These are phyloP conservation scores for Criorhina ranunculi DNA, from an alignment of 2,888 invertebrate species.

Conservation along the genomic window DNA sequence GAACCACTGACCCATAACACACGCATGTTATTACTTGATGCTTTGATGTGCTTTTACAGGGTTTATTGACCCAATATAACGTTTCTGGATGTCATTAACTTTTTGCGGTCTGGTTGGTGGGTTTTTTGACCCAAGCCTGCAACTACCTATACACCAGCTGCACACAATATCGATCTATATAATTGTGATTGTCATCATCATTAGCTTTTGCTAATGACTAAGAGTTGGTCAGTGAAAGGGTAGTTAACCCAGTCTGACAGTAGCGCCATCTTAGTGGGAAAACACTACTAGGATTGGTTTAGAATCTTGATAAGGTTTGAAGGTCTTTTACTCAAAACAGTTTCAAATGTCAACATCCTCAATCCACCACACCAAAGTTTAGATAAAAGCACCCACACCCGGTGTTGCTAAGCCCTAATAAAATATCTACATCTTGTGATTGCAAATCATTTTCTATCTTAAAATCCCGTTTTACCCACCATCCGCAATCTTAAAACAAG, in stretches of 20 bases:
- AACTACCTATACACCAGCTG: constrained; percentile 8
- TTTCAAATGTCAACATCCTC: constrained; percentile 3
- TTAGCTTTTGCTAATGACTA: constrained; percentile 28
- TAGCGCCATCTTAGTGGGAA: too few species aligned
- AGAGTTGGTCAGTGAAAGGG: too few species aligned
- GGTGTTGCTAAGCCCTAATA: constrained; percentile 12
- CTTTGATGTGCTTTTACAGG: not conserved
- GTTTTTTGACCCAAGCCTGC: constrained; percentile 8
- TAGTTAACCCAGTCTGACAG: too few species aligned
- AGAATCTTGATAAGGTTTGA: too few species aligned
- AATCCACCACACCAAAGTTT: constrained; percentile 5
- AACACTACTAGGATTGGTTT: too few species aligned
- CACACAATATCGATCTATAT: constrained; percentile 19
- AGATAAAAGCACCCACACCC: constrained; percentile 33
- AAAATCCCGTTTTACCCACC: constrained; percentile 16
- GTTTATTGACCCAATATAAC: constrained; percentile 48
- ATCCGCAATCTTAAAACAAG: constrained; percentile 36
- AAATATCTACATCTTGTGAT: constrained; percentile 8
- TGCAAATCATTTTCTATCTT: constrained; percentile 4
- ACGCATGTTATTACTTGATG: not conserved
- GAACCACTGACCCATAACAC: constrained; percentile 25
- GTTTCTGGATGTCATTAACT: constrained; percentile 19
- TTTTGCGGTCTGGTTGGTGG: not conserved
- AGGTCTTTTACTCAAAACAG: too few species aligned
- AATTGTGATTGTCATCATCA: constrained; percentile 33